These are phyloP conservation scores for Antedon mediterranea DNA, from an alignment of 53 echinoderm and acorn worm species.

Conservation along the genomic window DNA sequence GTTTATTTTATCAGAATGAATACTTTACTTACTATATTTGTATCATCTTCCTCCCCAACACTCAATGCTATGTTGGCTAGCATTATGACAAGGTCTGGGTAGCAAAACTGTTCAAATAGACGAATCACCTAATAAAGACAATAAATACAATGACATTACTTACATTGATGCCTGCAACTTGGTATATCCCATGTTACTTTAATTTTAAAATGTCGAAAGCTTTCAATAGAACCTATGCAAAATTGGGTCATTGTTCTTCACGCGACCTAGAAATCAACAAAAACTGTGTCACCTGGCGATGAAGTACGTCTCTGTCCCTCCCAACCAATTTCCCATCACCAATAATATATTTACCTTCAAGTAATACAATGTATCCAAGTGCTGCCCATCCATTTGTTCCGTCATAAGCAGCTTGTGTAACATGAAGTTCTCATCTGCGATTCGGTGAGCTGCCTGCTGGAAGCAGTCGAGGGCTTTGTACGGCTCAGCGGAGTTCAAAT, in stretches of 20 bases:
- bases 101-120: conserved; percentile 77
- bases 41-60: conserved; percentile 67
- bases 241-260: no score
- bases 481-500: conserved; percentile 74
- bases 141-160: no score
- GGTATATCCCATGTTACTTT: no score
- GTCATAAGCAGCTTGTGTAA: conserved; percentile 61
- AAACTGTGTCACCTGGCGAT: no score
- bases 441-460: conserved; percentile 46
- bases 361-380: conserved; percentile 67
- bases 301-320: no score
- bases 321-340: no score
- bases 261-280: no score
- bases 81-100: conserved; percentile 72
- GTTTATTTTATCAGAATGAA: no score
- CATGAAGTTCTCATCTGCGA: conserved; percentile 63
- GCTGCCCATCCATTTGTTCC: conserved; percentile 60
- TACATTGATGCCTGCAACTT: no score
- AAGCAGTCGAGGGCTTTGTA: conserved; percentile 77
- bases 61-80: conserved; percentile 76
- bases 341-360: conserved; percentile 92
- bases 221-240: no score
- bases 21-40: conserved; percentile 60
- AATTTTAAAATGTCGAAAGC: background rate
- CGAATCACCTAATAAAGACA: conserved; percentile 76